Base-by-base conservation (phyloP, 64 coral and sea anemone genomes). In the Catalaphyllia jardinei region DNA sequence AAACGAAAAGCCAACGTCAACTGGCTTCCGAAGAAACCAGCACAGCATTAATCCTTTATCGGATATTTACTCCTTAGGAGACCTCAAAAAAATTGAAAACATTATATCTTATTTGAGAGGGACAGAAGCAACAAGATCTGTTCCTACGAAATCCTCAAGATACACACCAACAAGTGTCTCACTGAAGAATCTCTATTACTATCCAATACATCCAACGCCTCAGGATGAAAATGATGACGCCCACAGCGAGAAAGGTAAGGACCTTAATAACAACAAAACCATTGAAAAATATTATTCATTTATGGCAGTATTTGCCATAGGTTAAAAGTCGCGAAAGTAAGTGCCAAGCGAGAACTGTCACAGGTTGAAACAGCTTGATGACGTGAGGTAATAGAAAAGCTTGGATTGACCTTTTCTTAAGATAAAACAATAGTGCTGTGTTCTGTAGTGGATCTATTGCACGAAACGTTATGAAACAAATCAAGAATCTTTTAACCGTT, bases 171-270 rank as follows among this genome's bases (percentile, higher is more conserved):
- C 18, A 31, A 25, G 38, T 22, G 19, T 85, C 24, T 71, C 81
- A 2, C 31, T 85, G 24, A 85, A 85, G 64, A 85, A 60, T 63
- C 81, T 85, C 20, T 85, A 85, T 33, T 85, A 71, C 71, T 85
- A 85, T 85, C 81, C 81, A 20, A 13, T 85, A 24, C 81, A 85
- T 25, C 81, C 81, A 85, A 85, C 81, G 42, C 81, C 81, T 25
- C 62, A 85, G n/a, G 81, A 71, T 8, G 19, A 85, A 25, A 69
- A 31, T 69, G 62, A 50, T 51, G 35, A 20, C 14, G 29, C 10
- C 6, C 24, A 9, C 24, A 63, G 31, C 27, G 67, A 31, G 27
- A 85, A 67, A 67, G 39, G 63, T 71, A 29, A 20, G 19, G 4
- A 7, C 24, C 8, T 69, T 22, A 10, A 69, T 27, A 69, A 5